Evolutionary conservation across 2,797 vertebrate species (phyloP).

Genomic region (Gorsachius magnificus): DNA sequence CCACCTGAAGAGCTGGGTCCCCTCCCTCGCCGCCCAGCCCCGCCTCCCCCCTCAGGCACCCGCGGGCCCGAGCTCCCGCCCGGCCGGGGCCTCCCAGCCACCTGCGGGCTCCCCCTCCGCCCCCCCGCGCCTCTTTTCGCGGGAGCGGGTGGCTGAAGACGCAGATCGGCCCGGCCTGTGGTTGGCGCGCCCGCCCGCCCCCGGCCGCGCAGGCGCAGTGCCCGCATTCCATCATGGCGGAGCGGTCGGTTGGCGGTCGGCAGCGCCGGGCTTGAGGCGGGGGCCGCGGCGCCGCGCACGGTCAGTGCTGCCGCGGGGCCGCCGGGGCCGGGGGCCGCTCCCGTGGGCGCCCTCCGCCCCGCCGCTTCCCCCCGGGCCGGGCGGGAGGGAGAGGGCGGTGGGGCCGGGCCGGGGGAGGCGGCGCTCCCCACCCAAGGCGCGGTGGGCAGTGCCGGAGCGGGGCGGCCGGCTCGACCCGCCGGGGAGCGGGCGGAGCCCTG

Average conservation of each 20-base stretch:
- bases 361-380: background rate
- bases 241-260: conserved; percentile 14
- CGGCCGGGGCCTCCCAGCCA: background rate
- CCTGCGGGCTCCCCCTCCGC: background rate
- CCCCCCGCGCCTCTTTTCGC: background rate
- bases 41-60: background rate
- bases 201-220: conserved; percentile 41
- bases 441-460: background rate
- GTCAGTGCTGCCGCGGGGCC: background rate
- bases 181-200: background rate
- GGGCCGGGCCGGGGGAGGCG: background rate
- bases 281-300: background rate
- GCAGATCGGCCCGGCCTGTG: background rate
- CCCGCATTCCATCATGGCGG: conserved; percentile 68
- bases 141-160: background rate
- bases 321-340: background rate
- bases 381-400: too few relatives aligned
- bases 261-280: conserved; percentile 33
- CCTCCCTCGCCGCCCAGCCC: too few relatives aligned
- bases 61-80: too few relatives aligned
- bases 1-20: background rate
- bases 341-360: background rate
- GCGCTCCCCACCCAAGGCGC: background rate
- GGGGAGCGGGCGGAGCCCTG: background rate
- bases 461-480: background rate